Evolutionary conservation across 30 jellyfish, hydroid and myxozoan genomes (phyloP).

Genomic region (Euphysa ruthae): DNA sequence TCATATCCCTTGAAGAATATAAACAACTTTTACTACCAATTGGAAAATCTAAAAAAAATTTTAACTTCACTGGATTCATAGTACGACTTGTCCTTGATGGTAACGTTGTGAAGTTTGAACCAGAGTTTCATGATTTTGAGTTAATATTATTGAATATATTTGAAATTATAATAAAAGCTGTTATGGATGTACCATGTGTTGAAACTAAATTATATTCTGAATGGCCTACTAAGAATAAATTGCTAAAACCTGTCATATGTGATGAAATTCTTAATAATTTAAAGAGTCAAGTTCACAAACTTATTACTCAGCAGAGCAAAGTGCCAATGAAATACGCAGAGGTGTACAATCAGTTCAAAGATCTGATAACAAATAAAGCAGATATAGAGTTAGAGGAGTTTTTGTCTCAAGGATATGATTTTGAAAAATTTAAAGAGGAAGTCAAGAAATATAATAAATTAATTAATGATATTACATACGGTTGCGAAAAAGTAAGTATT

Average conservation of each 20-base stretch:
- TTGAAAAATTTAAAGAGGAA: slow-evolving; percentile 51
- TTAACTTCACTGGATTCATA: slow-evolving; percentile 69
- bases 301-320: slow-evolving; percentile 39
- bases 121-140: slow-evolving; percentile 71
- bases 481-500: slow-evolving; percentile 54
- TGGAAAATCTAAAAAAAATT: slow-evolving; percentile 34
- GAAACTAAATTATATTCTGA: slow-evolving; percentile 84
- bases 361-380: slow-evolving; percentile 56
- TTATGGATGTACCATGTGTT: slow-evolving; percentile 75
- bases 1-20: slow-evolving; percentile 53
- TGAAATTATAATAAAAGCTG: slow-evolving; percentile 86
- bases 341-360: slow-evolving; percentile 33
- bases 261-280: slow-evolving; percentile 42
- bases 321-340: slow-evolving; percentile 68
- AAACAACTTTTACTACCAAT: slow-evolving; percentile 39
- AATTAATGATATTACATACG: slow-evolving; percentile 60
- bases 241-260: slow-evolving; percentile 56
- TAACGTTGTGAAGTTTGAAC: slow-evolving; percentile 59
- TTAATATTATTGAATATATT: slow-evolving; percentile 66
- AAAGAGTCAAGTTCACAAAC: slow-evolving; percentile 40
- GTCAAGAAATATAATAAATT: slow-evolving; percentile 61
- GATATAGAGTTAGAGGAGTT: slow-evolving; percentile 56
- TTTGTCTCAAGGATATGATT: slow-evolving; percentile 52
- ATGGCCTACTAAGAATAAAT: slow-evolving; percentile 71
- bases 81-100: slow-evolving; percentile 71